phyloP scores from a whole-genome alignment of 1,140 invertebrate species.

The Drosophila burlai region DNA sequence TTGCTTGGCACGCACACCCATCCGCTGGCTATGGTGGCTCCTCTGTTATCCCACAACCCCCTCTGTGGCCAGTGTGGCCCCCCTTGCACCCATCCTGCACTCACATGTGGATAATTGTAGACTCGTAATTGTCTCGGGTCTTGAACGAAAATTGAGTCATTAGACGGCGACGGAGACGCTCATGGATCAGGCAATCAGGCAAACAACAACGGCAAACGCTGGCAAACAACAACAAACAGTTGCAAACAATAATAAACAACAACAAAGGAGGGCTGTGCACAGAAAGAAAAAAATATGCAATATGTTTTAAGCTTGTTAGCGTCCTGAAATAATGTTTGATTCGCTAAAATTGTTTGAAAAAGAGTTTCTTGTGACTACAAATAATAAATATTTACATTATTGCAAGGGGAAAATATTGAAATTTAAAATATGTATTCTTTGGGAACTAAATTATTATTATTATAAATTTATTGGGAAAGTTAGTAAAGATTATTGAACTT shows the following conservation, averaged over 20 bases:
- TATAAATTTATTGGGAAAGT: too few species aligned
- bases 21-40: neutral
- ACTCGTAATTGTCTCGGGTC: conserved; percentile 65
- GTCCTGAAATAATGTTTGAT: neutral
- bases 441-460: too few species aligned
- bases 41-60: neutral
- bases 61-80: neutral
- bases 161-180: conserved; percentile 41
- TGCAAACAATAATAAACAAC: conserved; percentile 18
- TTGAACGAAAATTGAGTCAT: conserved; percentile 76
- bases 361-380: neutral
- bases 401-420: too few species aligned
- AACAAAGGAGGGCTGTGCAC: conserved; percentile 2
- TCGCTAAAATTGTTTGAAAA: neutral
- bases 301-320: neutral
- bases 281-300: neutral
- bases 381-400: neutral
- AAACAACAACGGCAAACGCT: conserved; percentile 32
- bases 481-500: too few species aligned
- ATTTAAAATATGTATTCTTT: too few species aligned
- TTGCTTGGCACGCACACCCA: conserved; percentile 67
- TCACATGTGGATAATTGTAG: conserved; percentile 72
- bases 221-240: conserved; percentile 19
- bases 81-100: neutral
- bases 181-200: conserved; percentile 46